Evolutionary conservation across 2,113 vertebrate species (phyloP).

Genomic region (Lepus timidus): DNA sequence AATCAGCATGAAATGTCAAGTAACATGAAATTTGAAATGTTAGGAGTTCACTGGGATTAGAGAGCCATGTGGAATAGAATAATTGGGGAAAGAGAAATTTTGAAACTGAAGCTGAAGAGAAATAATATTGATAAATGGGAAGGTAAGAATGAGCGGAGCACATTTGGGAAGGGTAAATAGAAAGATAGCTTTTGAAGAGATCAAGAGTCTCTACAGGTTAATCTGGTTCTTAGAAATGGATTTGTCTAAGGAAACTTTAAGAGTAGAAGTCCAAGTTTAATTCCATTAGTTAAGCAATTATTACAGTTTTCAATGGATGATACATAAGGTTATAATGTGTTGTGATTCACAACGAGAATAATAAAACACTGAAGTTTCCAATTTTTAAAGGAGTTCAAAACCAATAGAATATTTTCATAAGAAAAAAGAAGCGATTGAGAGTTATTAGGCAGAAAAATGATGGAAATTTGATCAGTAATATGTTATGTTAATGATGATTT

Average conservation of each 20-base stretch:
- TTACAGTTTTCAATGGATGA: background rate
- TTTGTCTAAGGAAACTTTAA: background rate
- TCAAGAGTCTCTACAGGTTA: background rate
- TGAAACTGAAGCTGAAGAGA: background rate
- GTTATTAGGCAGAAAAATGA: background rate
- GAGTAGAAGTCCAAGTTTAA: slow-evolving; percentile 15
- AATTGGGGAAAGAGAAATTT: background rate
- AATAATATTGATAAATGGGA: background rate
- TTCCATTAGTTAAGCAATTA: slow-evolving; percentile 9
- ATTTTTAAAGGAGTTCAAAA: background rate
- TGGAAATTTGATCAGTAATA: background rate
- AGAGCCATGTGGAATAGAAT: background rate
- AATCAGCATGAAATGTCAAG: background rate
- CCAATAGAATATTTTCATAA: background rate
- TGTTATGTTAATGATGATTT: slow-evolving; percentile 22
- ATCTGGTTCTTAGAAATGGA: background rate
- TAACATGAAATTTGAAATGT: background rate
- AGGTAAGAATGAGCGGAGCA: background rate
- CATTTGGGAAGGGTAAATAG: background rate
- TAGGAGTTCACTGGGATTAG: background rate
- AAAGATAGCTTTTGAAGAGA: background rate
- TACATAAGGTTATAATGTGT: background rate
- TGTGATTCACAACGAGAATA: background rate
- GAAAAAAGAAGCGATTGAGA: background rate
- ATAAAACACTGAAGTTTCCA: background rate